These are phyloP conservation scores for Sparus aurata DNA, from an alignment of 2,797 vertebrate genomes.

Conservation along the genomic window DNA sequence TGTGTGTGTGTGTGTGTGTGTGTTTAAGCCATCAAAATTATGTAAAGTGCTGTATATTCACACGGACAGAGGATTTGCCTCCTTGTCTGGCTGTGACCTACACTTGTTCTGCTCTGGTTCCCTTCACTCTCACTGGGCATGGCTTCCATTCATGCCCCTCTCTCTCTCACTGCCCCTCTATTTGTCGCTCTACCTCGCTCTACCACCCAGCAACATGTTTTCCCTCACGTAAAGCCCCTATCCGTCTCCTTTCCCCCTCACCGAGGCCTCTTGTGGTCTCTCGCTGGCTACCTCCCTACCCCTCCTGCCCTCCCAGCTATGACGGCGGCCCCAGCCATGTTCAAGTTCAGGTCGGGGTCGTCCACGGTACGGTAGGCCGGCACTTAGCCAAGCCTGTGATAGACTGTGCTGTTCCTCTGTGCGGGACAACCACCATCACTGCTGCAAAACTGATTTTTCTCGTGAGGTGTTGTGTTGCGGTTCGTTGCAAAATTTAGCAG, in stretches of 20 bases:
- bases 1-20: background rate
- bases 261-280: slow-evolving; percentile 29
- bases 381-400: slow-evolving; percentile 8
- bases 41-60: slow-evolving; percentile 34
- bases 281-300: slow-evolving; percentile 7
- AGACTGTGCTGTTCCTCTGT: slow-evolving; percentile 8
- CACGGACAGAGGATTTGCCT: slow-evolving; percentile 9
- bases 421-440: background rate
- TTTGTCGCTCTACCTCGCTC: background rate
- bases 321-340: background rate
- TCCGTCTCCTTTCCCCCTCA: slow-evolving; percentile 3
- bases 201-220: background rate
- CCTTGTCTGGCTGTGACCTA: slow-evolving; percentile 36
- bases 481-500: background rate
- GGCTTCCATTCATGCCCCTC: slow-evolving; percentile 8
- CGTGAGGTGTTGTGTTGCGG: background rate
- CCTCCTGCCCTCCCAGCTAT: background rate
- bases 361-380: background rate
- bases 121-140: slow-evolving; percentile 34
- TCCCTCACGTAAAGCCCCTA: slow-evolving; percentile 11
- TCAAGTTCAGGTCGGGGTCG: slow-evolving; percentile 18
- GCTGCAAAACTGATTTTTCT: background rate
- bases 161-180: slow-evolving; percentile 9
- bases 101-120: slow-evolving; percentile 54
- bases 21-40: slow-evolving; percentile 7